A percentile compares a stretch with the other conserved stretches of the same genome.
phyloP scores from a whole-genome alignment of 2,113 vertebrate species.

The Pleuronectes platessa region DNA sequence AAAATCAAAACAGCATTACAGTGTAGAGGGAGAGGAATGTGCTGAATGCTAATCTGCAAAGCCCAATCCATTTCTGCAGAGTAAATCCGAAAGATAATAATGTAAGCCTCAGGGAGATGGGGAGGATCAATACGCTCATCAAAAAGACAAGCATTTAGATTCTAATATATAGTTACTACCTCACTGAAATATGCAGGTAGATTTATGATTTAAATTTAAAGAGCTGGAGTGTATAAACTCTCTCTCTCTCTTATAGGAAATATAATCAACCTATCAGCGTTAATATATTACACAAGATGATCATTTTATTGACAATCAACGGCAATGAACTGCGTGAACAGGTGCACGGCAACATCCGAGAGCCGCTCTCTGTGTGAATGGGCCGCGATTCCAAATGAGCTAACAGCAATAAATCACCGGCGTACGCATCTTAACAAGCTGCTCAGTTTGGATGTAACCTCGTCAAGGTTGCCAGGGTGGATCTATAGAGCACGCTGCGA shows the following conservation, averaged over 20 bases:
- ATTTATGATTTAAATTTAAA: neutral
- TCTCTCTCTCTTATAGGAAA: constrained; percentile 3
- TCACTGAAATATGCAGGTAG: constrained; percentile 18
- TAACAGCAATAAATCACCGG: constrained; percentile 39
- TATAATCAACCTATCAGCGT: constrained; percentile 20
- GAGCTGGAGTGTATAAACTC: constrained; percentile 9
- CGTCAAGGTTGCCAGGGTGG: constrained; percentile 65
- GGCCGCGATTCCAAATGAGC: constrained; percentile 34
- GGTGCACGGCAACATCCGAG: constrained; percentile 53
- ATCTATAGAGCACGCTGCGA: constrained; percentile 29
- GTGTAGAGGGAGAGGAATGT: constrained; percentile 66
- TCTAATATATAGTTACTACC: constrained; percentile 52
- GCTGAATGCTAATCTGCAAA: constrained; percentile 75
- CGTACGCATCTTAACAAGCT: constrained; percentile 62
- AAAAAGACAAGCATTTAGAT: constrained; percentile 52
- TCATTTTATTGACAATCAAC: constrained; percentile 43
- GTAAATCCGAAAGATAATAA: constrained; percentile 74
- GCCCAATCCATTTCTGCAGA: constrained; percentile 67
- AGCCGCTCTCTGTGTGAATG: constrained; percentile 31
- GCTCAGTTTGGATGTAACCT: constrained; percentile 60
- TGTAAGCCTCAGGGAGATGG: constrained; percentile 58
- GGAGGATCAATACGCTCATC: constrained; percentile 71
- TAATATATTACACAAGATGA: constrained; percentile 33
- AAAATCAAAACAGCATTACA: constrained; percentile 74
- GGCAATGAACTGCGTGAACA: constrained; percentile 44